A percentile compares a stretch with the other conserved stretches of the same genome.
Evolutionary conservation across 2,113 vertebrate species (phyloP).

Genomic region (Anoplopoma fimbria): DNA sequence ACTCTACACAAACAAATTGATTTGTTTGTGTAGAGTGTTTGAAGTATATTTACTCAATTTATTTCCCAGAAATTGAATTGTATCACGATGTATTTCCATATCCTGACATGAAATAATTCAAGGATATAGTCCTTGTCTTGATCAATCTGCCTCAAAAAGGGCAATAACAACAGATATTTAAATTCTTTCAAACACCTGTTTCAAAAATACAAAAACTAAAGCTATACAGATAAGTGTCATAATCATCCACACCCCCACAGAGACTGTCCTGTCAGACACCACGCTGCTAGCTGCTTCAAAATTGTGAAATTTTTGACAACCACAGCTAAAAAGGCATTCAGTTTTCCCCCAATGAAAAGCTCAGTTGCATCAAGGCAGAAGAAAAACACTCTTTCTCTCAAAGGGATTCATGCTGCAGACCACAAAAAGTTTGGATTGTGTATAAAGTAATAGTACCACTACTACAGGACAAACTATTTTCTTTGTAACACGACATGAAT

Average conservation of each 20-base stretch:
- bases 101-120: not conserved
- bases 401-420: conserved; percentile 43
- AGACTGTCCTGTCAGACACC: conserved; percentile 40
- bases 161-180: not conserved
- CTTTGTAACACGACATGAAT: conserved; percentile 18
- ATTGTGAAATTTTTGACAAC: conserved; percentile 52
- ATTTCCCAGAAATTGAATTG: conserved; percentile 1
- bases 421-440: conserved; percentile 22
- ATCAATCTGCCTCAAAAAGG: not conserved
- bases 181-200: not conserved
- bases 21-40: no score
- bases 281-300: conserved; percentile 38
- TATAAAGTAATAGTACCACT: not conserved
- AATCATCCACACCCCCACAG: conserved; percentile 23
- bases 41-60: not conserved
- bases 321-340: conserved; percentile 42
- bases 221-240: not conserved
- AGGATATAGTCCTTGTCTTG: not conserved
- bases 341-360: conserved; percentile 52
- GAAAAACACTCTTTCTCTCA: conserved; percentile 60
- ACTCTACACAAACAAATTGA: no score
- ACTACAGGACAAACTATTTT: conserved; percentile 20
- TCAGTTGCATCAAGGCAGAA: conserved; percentile 55
- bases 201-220: not conserved
- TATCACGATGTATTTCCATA: not conserved